Conservation (phyloP, 2,797 vertebrate genomes). For the Hippoglossus hippoglossus region DNA sequence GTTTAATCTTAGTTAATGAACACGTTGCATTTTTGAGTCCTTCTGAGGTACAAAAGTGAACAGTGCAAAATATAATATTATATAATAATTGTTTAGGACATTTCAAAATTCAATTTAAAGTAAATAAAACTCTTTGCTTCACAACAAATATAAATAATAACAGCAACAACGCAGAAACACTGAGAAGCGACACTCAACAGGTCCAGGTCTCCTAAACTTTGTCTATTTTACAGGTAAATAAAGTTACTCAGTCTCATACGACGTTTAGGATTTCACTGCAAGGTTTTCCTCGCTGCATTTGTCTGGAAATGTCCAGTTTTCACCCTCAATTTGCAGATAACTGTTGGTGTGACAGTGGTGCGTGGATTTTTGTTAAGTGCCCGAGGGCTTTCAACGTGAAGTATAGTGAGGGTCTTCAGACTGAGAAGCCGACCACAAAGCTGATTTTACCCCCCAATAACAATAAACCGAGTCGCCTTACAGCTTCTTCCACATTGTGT, state of each 20-base stretch:
- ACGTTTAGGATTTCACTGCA: not conserved
- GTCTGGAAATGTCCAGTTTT: not conserved
- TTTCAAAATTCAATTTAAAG: too few species aligned
- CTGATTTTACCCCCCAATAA: slow-evolving; percentile 46
- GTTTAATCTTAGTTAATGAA: not conserved
- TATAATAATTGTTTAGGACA: not conserved
- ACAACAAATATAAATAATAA: not conserved
- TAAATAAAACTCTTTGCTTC: not conserved
- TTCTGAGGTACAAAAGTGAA: not conserved
- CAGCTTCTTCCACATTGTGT: slow-evolving; percentile 34
- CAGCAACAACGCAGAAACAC: not conserved
- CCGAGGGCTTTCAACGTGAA: slow-evolving; percentile 1
- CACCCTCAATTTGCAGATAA: not conserved
- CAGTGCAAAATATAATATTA: not conserved
- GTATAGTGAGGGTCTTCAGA: slow-evolving; percentile 2
- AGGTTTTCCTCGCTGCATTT: not conserved
- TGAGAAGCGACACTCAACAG: not conserved
- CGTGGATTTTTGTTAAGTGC: not conserved
- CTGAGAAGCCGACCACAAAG: slow-evolving; percentile 20
- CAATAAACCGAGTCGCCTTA: slow-evolving; percentile 44
- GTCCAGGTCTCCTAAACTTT: not conserved
- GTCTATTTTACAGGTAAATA: not conserved
- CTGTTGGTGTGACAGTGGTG: too few species aligned
- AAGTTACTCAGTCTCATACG: not conserved
- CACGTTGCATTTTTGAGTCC: not conserved